Conservation (phyloP, 2,113 vertebrate species). For the Edolisoma coerulescens region DNA sequence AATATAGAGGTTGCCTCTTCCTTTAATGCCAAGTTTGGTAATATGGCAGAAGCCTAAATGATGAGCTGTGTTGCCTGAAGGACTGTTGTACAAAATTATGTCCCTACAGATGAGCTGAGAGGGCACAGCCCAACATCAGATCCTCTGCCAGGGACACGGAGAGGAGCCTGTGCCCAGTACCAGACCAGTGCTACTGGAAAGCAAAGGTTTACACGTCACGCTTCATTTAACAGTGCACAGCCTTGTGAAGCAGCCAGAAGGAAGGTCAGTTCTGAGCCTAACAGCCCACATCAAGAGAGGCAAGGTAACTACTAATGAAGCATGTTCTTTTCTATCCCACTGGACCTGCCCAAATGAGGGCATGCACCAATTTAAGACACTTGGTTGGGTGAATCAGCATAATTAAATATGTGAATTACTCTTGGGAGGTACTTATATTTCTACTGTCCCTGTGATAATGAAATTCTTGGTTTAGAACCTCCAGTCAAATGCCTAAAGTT, state of each 20-base stretch:
- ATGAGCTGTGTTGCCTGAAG: not conserved
- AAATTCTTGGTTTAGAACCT: not conserved
- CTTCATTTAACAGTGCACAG: conserved; percentile 74
- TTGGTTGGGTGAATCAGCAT: not conserved
- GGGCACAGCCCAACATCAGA: conserved; percentile 46
- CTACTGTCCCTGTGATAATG: not conserved
- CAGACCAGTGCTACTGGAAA: conserved; percentile 26
- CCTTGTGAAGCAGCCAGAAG: conserved; percentile 60
- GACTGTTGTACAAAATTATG: not conserved
- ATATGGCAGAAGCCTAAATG: not conserved
- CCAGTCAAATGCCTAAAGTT: not conserved
- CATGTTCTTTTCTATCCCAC: not conserved
- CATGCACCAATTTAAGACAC: not conserved
- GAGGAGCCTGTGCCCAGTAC: not conserved
- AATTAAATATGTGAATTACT: not conserved
- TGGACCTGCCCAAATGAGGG: not conserved
- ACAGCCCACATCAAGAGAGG: conserved; percentile 71
- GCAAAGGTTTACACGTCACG: conserved; percentile 70
- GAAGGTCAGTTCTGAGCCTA: conserved; percentile 82
- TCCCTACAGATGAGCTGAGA: conserved; percentile 58
- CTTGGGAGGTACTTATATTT: not conserved
- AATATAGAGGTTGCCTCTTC: not conserved
- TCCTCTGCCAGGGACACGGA: conserved; percentile 49
- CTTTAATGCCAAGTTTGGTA: not conserved
- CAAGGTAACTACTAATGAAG: conserved; percentile 62